These are phyloP conservation scores for Disparrhopalites patrizii DNA, from an alignment of 2,888 invertebrate species.

Conservation along the genomic window DNA sequence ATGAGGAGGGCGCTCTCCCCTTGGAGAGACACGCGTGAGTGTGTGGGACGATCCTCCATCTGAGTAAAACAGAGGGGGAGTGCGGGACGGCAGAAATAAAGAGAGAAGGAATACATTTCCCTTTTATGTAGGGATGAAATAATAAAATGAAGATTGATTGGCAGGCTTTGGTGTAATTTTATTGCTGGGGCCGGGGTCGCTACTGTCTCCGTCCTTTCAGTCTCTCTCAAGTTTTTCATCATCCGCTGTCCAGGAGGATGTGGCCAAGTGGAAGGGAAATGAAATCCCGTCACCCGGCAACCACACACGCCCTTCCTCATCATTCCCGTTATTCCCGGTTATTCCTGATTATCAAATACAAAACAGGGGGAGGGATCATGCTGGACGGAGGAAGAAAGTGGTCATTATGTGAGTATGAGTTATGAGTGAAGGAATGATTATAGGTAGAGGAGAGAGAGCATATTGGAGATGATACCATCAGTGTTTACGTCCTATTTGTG, in stretches of 20 bases:
- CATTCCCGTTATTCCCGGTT: no score
- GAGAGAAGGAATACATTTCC: conserved; percentile 18
- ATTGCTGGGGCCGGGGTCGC: neutral
- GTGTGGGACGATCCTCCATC: no score
- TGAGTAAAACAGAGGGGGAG: neutral
- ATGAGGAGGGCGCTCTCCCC: no score
- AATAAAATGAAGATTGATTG: conserved; percentile 30
- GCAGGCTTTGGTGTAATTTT: conserved; percentile 21
- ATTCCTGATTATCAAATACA: no score
- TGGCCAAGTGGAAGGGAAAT: conserved; percentile 3
- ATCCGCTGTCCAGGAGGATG: neutral
- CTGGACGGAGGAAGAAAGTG: no score
- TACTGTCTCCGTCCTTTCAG: neutral
- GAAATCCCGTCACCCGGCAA: conserved; percentile 9
- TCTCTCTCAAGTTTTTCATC: conserved; percentile 2
- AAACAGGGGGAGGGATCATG: no score
- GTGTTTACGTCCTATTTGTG: conserved; percentile 4
- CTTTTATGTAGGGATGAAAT: conserved; percentile 22
- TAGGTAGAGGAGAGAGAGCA: neutral
- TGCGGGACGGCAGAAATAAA: neutral
- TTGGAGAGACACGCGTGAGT: neutral
- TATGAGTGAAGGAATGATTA: no score
- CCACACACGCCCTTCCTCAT: no score
- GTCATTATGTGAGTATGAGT: no score
- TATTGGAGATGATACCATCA: conserved; percentile 3